phyloP scores from a whole-genome alignment of 2,797 vertebrate species.

The Falco naumanni region DNA sequence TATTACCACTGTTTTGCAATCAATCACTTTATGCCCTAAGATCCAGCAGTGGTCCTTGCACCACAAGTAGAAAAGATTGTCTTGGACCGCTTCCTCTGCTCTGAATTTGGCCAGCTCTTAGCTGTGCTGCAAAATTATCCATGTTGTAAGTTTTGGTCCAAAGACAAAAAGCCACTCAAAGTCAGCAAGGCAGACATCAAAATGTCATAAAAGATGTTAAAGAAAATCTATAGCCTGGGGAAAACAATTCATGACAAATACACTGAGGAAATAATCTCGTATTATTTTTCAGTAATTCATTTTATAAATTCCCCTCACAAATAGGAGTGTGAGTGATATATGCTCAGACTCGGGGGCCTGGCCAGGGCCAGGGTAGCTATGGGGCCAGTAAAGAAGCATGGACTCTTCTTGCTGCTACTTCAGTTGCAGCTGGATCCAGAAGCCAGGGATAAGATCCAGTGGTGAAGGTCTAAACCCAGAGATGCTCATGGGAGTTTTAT shows the following conservation, averaged over 20 bases:
- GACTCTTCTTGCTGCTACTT: neutral
- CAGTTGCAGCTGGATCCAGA: neutral
- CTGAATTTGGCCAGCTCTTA: neutral
- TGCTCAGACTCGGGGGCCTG: neutral
- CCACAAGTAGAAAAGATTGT: neutral
- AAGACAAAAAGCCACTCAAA: neutral
- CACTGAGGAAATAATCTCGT: neutral
- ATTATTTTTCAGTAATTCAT: neutral
- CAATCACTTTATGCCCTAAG: neutral
- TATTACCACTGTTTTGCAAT: neutral
- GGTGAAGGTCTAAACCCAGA: neutral
- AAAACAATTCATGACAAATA: neutral
- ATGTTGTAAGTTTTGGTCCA: neutral
- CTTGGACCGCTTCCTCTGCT: neutral
- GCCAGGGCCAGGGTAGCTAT: neutral
- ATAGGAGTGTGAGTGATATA: neutral
- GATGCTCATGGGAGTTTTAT: fast-evolving
- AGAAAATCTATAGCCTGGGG: neutral
- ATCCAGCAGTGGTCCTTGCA: neutral
- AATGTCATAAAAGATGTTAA: neutral
- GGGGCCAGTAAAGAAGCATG: neutral
- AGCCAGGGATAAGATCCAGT: neutral
- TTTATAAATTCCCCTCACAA: neutral
- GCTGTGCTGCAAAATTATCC: neutral
- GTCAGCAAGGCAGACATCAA: neutral